phyloP scores from a whole-genome alignment of 2,797 vertebrate genomes.

The Spizella passerina region DNA sequence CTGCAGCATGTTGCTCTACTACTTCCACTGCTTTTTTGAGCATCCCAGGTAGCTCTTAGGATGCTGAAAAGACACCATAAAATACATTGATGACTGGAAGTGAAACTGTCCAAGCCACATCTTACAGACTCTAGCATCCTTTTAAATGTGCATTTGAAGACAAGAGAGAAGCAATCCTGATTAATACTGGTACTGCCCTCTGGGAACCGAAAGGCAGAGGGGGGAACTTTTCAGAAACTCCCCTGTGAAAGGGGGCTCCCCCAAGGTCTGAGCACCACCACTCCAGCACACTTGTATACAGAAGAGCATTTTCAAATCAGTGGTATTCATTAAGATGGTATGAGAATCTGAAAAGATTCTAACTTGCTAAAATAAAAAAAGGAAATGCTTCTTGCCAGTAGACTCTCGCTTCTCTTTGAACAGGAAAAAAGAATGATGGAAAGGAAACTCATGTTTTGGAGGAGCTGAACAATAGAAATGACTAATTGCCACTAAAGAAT shows the following conservation, averaged over 20 bases:
- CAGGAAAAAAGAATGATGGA: slow-evolving; percentile 57
- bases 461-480: slow-evolving; percentile 61
- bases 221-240: background rate
- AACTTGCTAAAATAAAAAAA: slow-evolving; percentile 15
- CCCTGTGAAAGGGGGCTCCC: background rate
- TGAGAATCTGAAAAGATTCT: background rate
- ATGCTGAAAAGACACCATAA: background rate
- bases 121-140: background rate
- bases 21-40: background rate
- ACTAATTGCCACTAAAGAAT: slow-evolving; percentile 63
- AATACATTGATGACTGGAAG: background rate
- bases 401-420: slow-evolving; percentile 44
- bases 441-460: slow-evolving; percentile 64
- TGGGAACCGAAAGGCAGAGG: background rate
- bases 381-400: slow-evolving; percentile 53
- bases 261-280: background rate
- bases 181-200: background rate
- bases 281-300: background rate
- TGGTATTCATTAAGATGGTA: slow-evolving; percentile 28
- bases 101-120: background rate
- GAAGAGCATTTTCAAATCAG: background rate
- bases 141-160: background rate
- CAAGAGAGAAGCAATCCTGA: background rate
- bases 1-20: background rate
- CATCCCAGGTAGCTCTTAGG: background rate